Conservation (phyloP, 2,888 invertebrate genomes). For the Cataglyphis altisquamis region DNA sequence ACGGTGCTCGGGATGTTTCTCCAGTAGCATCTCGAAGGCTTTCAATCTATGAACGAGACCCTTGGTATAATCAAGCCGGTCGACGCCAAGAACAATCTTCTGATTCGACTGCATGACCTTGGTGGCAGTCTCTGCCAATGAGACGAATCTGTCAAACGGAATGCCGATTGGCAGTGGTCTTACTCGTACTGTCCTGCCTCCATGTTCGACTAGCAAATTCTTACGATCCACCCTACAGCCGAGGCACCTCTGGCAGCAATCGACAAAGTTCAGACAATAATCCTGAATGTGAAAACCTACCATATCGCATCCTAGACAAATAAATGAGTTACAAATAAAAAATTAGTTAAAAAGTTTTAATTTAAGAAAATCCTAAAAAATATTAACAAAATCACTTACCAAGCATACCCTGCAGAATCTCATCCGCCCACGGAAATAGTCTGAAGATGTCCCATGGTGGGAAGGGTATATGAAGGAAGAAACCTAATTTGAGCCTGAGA, state of each 20-base stretch:
- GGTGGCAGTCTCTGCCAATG: conserved; percentile 91
- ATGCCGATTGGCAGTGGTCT: conserved; percentile 96
- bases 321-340: conserved; percentile 35
- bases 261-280: conserved; percentile 96
- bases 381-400: conserved; percentile 86
- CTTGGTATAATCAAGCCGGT: conserved; percentile 96
- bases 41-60: conserved; percentile 94
- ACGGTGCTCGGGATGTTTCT: conserved; percentile 94
- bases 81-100: conserved; percentile 95
- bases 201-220: conserved; percentile 94
- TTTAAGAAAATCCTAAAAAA: background rate
- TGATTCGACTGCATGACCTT: conserved; percentile 90
- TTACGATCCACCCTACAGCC: conserved; percentile 96
- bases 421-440: conserved; percentile 97
- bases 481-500: conserved; percentile 93
- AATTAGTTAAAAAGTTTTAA: background rate
- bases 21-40: conserved; percentile 93
- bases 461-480: conserved; percentile 98
- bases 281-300: conserved; percentile 97
- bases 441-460: conserved; percentile 98
- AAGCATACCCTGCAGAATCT: conserved; percentile 96
- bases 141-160: conserved; percentile 94
- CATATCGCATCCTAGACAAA: conserved; percentile 92
- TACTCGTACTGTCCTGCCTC: conserved; percentile 94
- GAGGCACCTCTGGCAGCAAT: conserved; percentile 95